A percentile compares a stretch with the other conserved stretches of the same genome.
Evolutionary conservation across 2,797 vertebrate genomes (phyloP).

Genomic region (Xenops minutus): DNA sequence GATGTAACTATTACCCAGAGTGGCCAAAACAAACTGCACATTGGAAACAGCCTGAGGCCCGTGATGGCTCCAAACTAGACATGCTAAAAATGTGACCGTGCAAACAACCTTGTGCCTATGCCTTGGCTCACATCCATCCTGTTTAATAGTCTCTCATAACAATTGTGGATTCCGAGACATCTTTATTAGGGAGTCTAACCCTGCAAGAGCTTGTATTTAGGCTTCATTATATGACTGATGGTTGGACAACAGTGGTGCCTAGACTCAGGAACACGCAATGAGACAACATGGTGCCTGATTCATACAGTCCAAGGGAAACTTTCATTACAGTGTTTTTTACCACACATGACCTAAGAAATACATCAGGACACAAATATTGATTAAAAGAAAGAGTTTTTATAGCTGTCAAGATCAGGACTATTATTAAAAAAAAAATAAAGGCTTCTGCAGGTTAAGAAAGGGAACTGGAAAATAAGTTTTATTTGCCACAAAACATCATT

Average conservation of each 20-base stretch:
- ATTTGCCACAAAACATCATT: not conserved
- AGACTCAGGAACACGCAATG: not conserved
- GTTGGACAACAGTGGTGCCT: not conserved
- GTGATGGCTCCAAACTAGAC: not conserved
- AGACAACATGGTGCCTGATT: not conserved
- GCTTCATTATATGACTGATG: not conserved
- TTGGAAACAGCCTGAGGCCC: accelerated
- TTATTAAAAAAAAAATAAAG: not conserved
- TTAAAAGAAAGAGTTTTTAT: not conserved
- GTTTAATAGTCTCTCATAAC: not conserved
- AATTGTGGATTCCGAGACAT: not conserved
- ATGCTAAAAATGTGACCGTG: not conserved
- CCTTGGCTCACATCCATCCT: not conserved
- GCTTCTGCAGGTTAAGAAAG: not conserved
- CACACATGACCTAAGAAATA: not conserved
- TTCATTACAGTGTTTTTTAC: not conserved
- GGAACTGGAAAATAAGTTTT: not conserved
- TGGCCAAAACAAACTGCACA: not conserved
- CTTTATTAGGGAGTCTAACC: not conserved
- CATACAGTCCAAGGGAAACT: not conserved
- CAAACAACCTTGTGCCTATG: not conserved
- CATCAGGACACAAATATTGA: not conserved
- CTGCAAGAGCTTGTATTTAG: not conserved
- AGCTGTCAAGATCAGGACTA: not conserved
- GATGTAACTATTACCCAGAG: not conserved